A percentile compares a stretch with the other conserved stretches of the same genome.
phyloP scores from a whole-genome alignment of 2,888 invertebrate genomes.

The Heliconius hortense region DNA sequence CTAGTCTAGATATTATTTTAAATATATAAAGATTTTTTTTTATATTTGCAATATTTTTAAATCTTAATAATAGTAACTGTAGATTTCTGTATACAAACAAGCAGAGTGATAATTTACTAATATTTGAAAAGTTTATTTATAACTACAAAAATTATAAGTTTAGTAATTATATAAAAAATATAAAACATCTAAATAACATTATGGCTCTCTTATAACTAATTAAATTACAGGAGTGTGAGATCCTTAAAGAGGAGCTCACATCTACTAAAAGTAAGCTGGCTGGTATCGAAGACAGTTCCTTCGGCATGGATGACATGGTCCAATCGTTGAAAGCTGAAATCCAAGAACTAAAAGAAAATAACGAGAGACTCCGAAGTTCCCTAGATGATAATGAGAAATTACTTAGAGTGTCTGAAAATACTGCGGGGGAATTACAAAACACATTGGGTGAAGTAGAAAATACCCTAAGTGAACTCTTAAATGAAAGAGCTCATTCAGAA shows the following conservation, averaged over 20 bases:
- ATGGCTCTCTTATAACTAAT: not conserved
- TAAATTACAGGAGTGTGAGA: conserved; percentile 82
- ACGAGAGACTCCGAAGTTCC: conserved; percentile 85
- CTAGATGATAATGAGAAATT: conserved; percentile 84
- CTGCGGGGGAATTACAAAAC: conserved; percentile 90
- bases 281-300: conserved; percentile 86
- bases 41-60: no score
- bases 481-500: conserved; percentile 71
- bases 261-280: conserved; percentile 82
- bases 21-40: no score
- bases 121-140: no score
- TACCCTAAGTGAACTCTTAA: conserved; percentile 84
- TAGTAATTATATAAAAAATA: not conserved
- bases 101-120: no score
- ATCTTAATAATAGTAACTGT: no score
- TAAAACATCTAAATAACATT: not conserved
- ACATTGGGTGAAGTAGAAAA: conserved; percentile 88
- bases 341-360: conserved; percentile 74
- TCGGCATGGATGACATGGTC: conserved; percentile 88
- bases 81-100: no score
- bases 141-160: no score
- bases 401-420: conserved; percentile 86
- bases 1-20: no score
- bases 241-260: conserved; percentile 84
- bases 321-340: conserved; percentile 85